phyloP scores from a whole-genome alignment of 2,888 invertebrate genomes.

The Laspeyria flexula region DNA sequence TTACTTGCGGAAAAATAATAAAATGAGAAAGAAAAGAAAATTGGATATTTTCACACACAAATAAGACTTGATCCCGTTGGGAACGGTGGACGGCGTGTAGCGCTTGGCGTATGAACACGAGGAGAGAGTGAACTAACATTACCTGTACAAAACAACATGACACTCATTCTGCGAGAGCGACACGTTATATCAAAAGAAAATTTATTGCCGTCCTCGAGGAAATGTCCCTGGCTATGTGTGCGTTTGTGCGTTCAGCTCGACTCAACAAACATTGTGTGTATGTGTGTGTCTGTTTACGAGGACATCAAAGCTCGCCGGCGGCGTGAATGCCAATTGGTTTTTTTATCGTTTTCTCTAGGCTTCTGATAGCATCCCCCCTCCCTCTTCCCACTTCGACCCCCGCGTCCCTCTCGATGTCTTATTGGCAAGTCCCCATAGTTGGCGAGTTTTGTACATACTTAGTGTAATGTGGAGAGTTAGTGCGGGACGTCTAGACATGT shows the following conservation, averaged over 20 bases:
- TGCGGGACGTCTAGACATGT: conserved; percentile 12
- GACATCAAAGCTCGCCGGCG: conserved; percentile 67
- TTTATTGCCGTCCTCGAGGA: conserved; percentile 20
- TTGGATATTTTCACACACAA: too few relatives aligned
- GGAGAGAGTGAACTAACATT: conserved; percentile 19
- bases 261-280: conserved; percentile 15
- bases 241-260: conserved; percentile 5
- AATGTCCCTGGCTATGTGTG: conserved; percentile 12
- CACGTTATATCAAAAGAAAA: conserved; percentile 19
- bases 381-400: conserved; percentile 3
- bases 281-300: conserved; percentile 59
- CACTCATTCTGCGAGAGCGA: conserved; percentile 5
- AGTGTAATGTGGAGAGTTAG: conserved; percentile 20
- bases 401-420: conserved; percentile 16
- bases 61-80: background rate
- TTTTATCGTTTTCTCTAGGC: conserved; percentile 73
- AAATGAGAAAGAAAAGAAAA: too few relatives aligned
- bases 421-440: conserved; percentile 29
- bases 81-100: too few relatives aligned
- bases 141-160: conserved; percentile 17
- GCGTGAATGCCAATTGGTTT: conserved; percentile 75
- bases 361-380: conserved; percentile 45
- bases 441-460: conserved; percentile 22
- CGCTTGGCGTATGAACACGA: background rate
- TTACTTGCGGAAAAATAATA: too few relatives aligned